Percentiles rank a stretch among this genome's conserved stretches.
Evolutionary conservation across 2,113 vertebrate genomes (phyloP).

Genomic region (Beaufortia kweichowensis): DNA sequence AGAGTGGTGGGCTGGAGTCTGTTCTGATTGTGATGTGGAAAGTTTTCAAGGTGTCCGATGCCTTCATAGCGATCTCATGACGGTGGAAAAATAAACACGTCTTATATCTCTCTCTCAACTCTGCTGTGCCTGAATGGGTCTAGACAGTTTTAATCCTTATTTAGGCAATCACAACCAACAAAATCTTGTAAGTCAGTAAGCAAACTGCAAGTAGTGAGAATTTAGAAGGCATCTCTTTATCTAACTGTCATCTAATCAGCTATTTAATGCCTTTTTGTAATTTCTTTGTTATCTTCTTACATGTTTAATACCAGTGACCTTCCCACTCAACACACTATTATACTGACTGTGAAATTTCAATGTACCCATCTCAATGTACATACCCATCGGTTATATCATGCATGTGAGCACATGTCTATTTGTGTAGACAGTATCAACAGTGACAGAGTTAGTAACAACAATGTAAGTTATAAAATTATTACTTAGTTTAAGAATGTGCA

Average conservation of each 20-base stretch:
- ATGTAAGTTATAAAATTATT: too few relatives aligned
- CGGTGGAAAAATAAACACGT: slow-evolving; percentile 34
- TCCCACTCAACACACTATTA: neutral
- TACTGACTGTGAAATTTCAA: slow-evolving; percentile 17
- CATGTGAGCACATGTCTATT: neutral
- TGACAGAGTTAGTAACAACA: neutral
- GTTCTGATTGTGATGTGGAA: slow-evolving; percentile 5
- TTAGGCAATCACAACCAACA: neutral
- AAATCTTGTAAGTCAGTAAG: neutral
- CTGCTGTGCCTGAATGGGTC: neutral
- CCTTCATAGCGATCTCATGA: slow-evolving; percentile 33
- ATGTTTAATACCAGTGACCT: neutral
- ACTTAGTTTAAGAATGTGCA: too few relatives aligned
- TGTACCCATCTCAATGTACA: neutral
- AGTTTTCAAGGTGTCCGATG: slow-evolving; percentile 46
- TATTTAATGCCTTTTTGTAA: neutral
- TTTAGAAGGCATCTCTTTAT: neutral
- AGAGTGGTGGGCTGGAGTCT: neutral
- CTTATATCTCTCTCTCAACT: slow-evolving; percentile 2
- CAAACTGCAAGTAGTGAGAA: neutral
- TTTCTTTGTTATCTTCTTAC: neutral
- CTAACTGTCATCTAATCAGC: neutral
- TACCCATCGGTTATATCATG: neutral
- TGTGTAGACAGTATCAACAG: slow-evolving; percentile 12
- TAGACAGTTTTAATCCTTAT: neutral